These are phyloP conservation scores for Polydrusus pterygomalis DNA, from an alignment of 2,888 invertebrate genomes.

Conservation along the genomic window DNA sequence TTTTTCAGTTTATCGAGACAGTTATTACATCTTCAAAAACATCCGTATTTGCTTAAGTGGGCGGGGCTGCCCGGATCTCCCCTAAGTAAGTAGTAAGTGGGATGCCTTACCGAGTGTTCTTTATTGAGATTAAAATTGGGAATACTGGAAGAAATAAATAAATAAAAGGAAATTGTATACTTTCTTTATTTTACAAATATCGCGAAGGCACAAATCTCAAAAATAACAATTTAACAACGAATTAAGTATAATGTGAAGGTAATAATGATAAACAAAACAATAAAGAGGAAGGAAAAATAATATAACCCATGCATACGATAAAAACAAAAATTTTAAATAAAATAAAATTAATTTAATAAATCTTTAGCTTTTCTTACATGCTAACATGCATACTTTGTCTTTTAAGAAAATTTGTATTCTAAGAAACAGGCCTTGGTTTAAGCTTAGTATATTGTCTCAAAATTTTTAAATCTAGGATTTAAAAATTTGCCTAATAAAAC, in stretches of 20 bases:
- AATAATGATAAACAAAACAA: constrained; percentile 60
- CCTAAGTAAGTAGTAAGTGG: too few species aligned
- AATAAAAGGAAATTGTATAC: constrained; percentile 34
- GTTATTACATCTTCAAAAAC: too few species aligned
- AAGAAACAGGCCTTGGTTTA: constrained; percentile 51
- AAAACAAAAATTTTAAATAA: constrained; percentile 53
- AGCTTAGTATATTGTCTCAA: constrained; percentile 46
- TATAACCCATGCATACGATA: constrained; percentile 60
- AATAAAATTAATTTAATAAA: constrained; percentile 54
- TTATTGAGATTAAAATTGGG: too few species aligned
- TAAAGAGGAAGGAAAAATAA: constrained; percentile 58
- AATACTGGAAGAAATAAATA: background rate
- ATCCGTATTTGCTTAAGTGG: too few species aligned
- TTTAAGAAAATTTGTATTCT: constrained; percentile 26
- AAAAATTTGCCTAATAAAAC: constrained; percentile 27
- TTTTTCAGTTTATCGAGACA: too few species aligned
- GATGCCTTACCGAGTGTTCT: too few species aligned
- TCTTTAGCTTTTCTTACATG: constrained; percentile 21
- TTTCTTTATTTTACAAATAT: constrained; percentile 68
- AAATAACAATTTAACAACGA: constrained; percentile 67
- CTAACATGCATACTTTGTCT: constrained; percentile 44
- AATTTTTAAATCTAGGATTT: constrained; percentile 29
- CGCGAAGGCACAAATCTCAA: constrained; percentile 70
- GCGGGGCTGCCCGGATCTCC: too few species aligned
- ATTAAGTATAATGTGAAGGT: constrained; percentile 56